phyloP scores from a whole-genome alignment of 2,888 invertebrate genomes.

The Drosophila fulvimacula region DNA sequence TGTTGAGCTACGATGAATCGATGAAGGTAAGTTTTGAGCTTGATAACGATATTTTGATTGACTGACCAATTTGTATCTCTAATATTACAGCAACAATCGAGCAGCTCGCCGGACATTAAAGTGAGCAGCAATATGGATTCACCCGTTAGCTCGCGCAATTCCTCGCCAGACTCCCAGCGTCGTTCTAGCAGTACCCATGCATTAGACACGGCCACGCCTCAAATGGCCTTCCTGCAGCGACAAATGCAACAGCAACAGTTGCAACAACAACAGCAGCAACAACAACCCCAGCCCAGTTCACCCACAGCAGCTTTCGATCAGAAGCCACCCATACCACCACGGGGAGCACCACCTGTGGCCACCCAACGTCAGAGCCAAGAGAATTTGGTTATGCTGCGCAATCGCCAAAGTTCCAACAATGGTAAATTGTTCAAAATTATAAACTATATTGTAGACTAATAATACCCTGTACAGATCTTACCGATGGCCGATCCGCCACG shows the following conservation, averaged over 20 bases:
- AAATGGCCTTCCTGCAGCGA: conserved; percentile 86
- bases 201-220: conserved; percentile 85
- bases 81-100: conserved; percentile 83
- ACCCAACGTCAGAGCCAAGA: conserved; percentile 85
- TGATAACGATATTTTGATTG: neutral
- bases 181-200: conserved; percentile 82
- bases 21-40: conserved; percentile 85
- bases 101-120: conserved; percentile 84
- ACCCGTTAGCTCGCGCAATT: conserved; percentile 86
- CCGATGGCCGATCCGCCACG: conserved; percentile 80
- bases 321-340: conserved; percentile 87
- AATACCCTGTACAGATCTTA: conserved; percentile 60
- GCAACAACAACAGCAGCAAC: conserved; percentile 68
- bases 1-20: conserved; percentile 92
- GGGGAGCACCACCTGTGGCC: conserved; percentile 87
- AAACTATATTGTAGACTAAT: neutral
- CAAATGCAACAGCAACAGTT: conserved; percentile 84
- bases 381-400: conserved; percentile 81
- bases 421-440: conserved; percentile 59
- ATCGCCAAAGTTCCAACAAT: conserved; percentile 79
- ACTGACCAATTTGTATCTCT: neutral
- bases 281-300: conserved; percentile 71
- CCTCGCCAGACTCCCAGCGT: conserved; percentile 86
- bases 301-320: conserved; percentile 84
- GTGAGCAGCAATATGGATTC: conserved; percentile 85